A percentile compares a stretch with the other conserved stretches of the same genome.
phyloP scores from a whole-genome alignment of 2,113 vertebrate genomes.

The Entomyzon cyanotis region DNA sequence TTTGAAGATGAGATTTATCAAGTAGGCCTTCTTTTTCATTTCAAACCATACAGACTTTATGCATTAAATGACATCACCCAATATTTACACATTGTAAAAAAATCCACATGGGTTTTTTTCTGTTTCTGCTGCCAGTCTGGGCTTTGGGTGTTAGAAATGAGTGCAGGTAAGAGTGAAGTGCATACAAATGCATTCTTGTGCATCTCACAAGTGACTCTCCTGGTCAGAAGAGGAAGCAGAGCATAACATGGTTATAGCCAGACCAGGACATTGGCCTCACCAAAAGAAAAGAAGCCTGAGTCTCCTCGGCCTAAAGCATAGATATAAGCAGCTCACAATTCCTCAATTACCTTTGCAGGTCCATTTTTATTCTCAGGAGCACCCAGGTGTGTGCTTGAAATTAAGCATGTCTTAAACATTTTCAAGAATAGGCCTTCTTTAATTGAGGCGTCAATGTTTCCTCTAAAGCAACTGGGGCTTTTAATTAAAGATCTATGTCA shows the following conservation, averaged over 20 bases:
- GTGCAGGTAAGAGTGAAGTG: neutral
- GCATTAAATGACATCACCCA: neutral
- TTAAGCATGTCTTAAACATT: neutral
- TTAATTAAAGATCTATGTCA: neutral
- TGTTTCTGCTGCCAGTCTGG: neutral
- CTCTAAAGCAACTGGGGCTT: neutral
- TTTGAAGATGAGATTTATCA: neutral
- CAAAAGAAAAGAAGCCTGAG: neutral
- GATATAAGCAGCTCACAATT: neutral
- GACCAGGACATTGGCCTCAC: neutral
- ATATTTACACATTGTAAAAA: neutral
- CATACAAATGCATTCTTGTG: neutral
- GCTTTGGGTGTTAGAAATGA: neutral
- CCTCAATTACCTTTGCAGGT: neutral
- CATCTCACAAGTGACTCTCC: neutral
- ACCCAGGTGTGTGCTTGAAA: neutral
- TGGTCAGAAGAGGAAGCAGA: neutral
- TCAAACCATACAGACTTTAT: neutral
- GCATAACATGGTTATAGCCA: neutral
- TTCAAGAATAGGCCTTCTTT: neutral
- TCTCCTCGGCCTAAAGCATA: neutral
- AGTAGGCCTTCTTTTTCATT: neutral
- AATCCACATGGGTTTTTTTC: neutral
- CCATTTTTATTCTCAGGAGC: neutral
- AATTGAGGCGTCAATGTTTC: neutral